Percentiles rank a stretch among this genome's conserved stretches.
These are phyloP conservation scores for Adelosebastes latens DNA, from an alignment of 2,797 vertebrate genomes.

Conservation along the genomic window DNA sequence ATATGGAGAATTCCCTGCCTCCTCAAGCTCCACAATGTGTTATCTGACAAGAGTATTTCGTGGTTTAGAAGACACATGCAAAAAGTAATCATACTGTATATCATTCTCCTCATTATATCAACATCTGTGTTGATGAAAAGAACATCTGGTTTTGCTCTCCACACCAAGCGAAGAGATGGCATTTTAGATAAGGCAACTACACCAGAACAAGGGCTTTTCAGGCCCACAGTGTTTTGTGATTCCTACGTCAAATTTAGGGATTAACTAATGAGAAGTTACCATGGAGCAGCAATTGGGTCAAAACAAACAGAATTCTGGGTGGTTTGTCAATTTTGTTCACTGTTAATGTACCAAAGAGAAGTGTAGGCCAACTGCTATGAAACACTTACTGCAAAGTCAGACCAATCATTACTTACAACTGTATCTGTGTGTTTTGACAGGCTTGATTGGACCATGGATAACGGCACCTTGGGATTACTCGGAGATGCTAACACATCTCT, in stretches of 20 bases:
- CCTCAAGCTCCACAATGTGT: neutral
- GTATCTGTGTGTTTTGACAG: constrained; percentile 64
- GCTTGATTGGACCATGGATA: constrained; percentile 74
- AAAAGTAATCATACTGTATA: neutral
- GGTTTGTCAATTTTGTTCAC: constrained; percentile 13
- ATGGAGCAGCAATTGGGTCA: neutral
- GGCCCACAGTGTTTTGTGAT: neutral
- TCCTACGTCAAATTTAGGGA: neutral
- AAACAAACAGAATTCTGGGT: constrained; percentile 32
- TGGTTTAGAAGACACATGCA: constrained; percentile 13
- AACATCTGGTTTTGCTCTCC: constrained; percentile 44
- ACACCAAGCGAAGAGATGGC: constrained; percentile 21
- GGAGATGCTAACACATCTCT: constrained; percentile 67
- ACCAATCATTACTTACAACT: constrained; percentile 17
- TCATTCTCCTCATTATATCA: constrained; percentile 16
- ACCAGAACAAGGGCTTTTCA: neutral
- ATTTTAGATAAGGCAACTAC: constrained; percentile 19
- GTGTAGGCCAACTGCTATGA: neutral
- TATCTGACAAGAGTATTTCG: constrained; percentile 1
- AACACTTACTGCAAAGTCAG: neutral
- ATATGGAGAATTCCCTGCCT: constrained; percentile 9
- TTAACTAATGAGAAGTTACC: constrained; percentile 27
- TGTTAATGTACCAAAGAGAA: neutral
- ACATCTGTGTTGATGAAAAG: constrained; percentile 30
- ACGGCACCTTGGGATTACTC: constrained; percentile 58